Percentiles rank a stretch among this genome's conserved stretches.
Evolutionary conservation across 2,888 invertebrate species (phyloP).

Genomic region (Antheraea yamamai): DNA sequence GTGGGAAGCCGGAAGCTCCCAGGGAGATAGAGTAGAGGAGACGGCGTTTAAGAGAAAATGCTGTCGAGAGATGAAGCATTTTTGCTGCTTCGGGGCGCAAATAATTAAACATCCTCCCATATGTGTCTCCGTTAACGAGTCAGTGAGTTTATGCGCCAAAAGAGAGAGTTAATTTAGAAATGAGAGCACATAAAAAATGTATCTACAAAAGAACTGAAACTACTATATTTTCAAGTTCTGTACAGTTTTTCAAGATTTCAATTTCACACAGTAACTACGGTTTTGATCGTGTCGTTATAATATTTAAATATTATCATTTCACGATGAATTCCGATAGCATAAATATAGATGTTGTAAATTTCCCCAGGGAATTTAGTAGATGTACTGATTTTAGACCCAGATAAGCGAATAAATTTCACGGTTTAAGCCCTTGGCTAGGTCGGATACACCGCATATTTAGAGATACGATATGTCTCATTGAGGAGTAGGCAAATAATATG

Average conservation of each 20-base stretch:
- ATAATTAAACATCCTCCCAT: too few relatives aligned
- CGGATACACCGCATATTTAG: constrained; percentile 14
- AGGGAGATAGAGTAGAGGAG: too few relatives aligned
- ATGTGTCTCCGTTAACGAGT: too few relatives aligned
- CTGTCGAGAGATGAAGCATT: too few relatives aligned
- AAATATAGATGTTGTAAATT: constrained; percentile 37
- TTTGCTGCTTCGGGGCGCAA: too few relatives aligned
- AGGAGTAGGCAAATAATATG: neutral
- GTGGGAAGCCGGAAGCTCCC: too few relatives aligned
- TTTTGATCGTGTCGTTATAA: neutral
- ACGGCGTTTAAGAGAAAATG: too few relatives aligned
- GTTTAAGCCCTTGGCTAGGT: constrained; percentile 22
- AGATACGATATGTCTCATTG: neutral
- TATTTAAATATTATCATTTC: neutral
- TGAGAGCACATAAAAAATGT: neutral
- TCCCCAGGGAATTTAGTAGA: constrained; percentile 37
- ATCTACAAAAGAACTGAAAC: neutral
- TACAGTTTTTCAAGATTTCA: too few relatives aligned
- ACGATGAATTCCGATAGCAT: neutral
- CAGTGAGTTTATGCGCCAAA: too few relatives aligned
- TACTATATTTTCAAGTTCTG: neutral
- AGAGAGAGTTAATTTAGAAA: too few relatives aligned
- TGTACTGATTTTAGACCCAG: constrained; percentile 37
- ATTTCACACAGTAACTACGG: neutral
- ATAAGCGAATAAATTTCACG: constrained; percentile 35